Evolutionary conservation across 2,888 invertebrate genomes (phyloP), one percentile per base, ranked within the genome.

Genomic region (Dione juno): DNA sequence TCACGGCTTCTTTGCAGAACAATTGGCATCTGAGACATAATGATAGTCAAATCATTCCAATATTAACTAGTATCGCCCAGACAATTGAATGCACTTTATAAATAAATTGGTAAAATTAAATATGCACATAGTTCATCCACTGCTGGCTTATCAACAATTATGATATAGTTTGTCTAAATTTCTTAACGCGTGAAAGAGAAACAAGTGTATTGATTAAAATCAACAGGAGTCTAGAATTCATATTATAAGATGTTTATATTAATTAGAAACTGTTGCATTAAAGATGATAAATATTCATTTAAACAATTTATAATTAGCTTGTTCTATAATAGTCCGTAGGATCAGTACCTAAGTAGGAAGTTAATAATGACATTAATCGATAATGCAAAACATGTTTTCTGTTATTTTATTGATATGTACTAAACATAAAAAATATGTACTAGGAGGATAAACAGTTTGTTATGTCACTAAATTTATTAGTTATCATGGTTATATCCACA

Each of bases 1-100:
- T n/a, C 45, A 61, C 11, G 6, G 21, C 10, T 41, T 59, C 19
- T 21, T 43, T 43, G 59, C 53, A 40, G 16, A 40, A 10, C 61
- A 45, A 61, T 43, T 43, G 43, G n/a, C 28, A 43, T 43, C 43
- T 28, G 43, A 61, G n/a, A 10, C 61, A 61, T 43, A 43, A 43
- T 43, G 9, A 16, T 37, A 16, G 14, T 59, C 54, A 57, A 37
- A 37, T 11, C n/a, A 61, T 45, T 11, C 28, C 45, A 43, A 28
- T 21, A 35, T 28, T 16, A 45, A 35, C 45, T 45, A 45, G n/a
- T 13, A 59, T 9, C 19, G 58, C 16, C 19, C 14, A 19, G 40
- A 16, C n/a, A n/a, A n/a, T n/a, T 21, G 40, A 41, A 59, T 59
- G 58, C 40, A 59, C 41, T 21, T 11, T 54, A 41, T 43, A 40